Conservation (phyloP, 1,140 invertebrate species). For the Oryctes rhinoceros region DNA sequence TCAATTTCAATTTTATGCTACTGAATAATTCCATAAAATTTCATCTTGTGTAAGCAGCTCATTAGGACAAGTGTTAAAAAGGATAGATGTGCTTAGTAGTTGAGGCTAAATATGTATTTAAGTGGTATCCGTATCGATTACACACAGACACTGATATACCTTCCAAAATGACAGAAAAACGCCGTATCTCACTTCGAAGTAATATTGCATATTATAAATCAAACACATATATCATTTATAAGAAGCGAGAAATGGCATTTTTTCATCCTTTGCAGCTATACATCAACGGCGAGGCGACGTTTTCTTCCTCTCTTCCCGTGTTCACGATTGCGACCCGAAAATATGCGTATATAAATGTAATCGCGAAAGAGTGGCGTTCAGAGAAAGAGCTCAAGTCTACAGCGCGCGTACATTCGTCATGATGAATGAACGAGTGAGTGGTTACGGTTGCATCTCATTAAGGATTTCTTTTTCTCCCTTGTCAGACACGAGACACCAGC, state of each 20-base stretch:
- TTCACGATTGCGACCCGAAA: neutral
- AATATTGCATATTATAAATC: slow-evolving; percentile 24
- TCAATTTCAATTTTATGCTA: too few relatives aligned
- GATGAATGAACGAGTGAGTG: slow-evolving; percentile 34
- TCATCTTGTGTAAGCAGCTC: too few relatives aligned
- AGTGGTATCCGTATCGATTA: neutral
- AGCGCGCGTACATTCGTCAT: slow-evolving; percentile 1
- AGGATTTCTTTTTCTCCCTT: slow-evolving; percentile 32
- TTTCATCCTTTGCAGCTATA: slow-evolving; percentile 24
- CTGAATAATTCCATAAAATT: too few relatives aligned
- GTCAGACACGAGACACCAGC: slow-evolving; percentile 6
- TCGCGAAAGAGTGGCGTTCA: slow-evolving; percentile 3
- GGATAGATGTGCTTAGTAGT: too few relatives aligned
- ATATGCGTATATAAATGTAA: slow-evolving; percentile 6
- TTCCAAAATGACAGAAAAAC: neutral
- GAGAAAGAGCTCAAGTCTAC: neutral
- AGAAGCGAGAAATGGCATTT: slow-evolving; percentile 19
- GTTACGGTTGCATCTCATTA: slow-evolving; percentile 38
- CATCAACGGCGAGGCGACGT: slow-evolving; percentile 9
- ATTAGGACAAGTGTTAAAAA: too few relatives aligned
- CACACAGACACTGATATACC: neutral
- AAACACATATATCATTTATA: slow-evolving; percentile 14
- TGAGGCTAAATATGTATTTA: too few relatives aligned
- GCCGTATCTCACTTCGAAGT: neutral
- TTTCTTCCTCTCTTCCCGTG: neutral